These are phyloP conservation scores for Pemphredon lugubris DNA, from an alignment of 2,888 invertebrate species.

Conservation along the genomic window DNA sequence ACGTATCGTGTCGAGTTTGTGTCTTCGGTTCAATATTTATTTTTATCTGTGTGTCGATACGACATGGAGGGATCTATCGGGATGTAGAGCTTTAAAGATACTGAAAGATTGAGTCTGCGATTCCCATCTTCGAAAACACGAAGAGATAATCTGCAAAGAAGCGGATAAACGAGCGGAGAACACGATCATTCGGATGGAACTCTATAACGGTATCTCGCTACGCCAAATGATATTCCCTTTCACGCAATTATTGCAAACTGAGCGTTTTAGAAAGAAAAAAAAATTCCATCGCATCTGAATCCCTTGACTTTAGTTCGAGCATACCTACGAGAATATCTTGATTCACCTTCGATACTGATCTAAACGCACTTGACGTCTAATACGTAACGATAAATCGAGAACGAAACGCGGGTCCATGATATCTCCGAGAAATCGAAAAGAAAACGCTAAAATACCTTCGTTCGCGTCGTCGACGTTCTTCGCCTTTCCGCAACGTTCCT, in stretches of 20 bases:
- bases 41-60: neutral
- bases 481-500: slow-evolving; percentile 96
- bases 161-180: slow-evolving; percentile 5
- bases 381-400: neutral
- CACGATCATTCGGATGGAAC: slow-evolving; percentile 4
- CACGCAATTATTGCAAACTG: too few relatives aligned
- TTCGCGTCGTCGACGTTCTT: slow-evolving; percentile 95
- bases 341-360: too few relatives aligned
- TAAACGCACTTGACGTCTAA: too few relatives aligned
- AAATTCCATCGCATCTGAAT: too few relatives aligned
- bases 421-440: neutral
- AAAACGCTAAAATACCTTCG: slow-evolving; percentile 87
- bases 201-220: slow-evolving; percentile 6
- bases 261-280: too few relatives aligned
- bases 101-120: neutral
- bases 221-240: too few relatives aligned
- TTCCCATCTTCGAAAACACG: slow-evolving; percentile 1
- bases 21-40: too few relatives aligned
- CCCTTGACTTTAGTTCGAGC: too few relatives aligned
- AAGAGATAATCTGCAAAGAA: slow-evolving; percentile 19
- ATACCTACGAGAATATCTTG: too few relatives aligned
- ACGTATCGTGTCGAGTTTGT: neutral
- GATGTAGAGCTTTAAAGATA: neutral
- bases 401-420: neutral
- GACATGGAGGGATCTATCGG: neutral